These are phyloP conservation scores for Calliopum simillimum DNA, from an alignment of 2,888 invertebrate species.

Conservation along the genomic window DNA sequence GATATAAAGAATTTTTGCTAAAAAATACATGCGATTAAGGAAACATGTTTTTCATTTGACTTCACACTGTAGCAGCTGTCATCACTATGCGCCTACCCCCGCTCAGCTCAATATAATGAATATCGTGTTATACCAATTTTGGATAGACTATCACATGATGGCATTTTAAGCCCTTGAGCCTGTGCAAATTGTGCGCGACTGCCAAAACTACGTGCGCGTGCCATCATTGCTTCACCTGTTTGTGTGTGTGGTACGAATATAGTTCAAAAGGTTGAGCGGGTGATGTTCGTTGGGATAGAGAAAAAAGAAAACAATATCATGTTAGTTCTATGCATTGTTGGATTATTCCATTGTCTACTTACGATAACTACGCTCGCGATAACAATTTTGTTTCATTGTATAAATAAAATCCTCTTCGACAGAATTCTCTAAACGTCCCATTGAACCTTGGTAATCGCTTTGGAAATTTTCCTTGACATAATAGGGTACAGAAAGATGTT, in stretches of 20 bases:
- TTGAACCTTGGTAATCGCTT: slow-evolving; percentile 85
- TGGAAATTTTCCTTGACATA: slow-evolving; percentile 93
- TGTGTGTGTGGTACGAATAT: too few species aligned
- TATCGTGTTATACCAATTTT: slow-evolving; percentile 65
- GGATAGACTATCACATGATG: slow-evolving; percentile 82
- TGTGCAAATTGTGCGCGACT: slow-evolving; percentile 83
- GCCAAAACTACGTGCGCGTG: slow-evolving; percentile 94
- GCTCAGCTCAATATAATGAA: slow-evolving; percentile 50
- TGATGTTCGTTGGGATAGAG: too few species aligned
- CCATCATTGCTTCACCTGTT: slow-evolving; percentile 88
- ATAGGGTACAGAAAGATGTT: slow-evolving; percentile 87
- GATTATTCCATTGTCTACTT: slow-evolving; percentile 47
- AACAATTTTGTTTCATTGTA: slow-evolving; percentile 88
- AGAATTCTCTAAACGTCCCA: slow-evolving; percentile 87
- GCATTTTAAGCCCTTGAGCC: slow-evolving; percentile 85
- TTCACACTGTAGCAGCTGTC: neutral
- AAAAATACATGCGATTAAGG: neutral
- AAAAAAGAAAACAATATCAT: too few species aligned
- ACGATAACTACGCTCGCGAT: slow-evolving; percentile 89
- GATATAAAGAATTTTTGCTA: slow-evolving; percentile 1
- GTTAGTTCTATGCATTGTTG: neutral
- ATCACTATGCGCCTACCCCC: neutral
- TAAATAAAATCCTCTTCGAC: slow-evolving; percentile 95
- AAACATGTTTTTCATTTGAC: neutral
- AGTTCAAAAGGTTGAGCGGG: too few species aligned